These are phyloP conservation scores for Pantherophis alleghaniensis DNA, from an alignment of 2,797 vertebrate genomes.

Conservation along the genomic window DNA sequence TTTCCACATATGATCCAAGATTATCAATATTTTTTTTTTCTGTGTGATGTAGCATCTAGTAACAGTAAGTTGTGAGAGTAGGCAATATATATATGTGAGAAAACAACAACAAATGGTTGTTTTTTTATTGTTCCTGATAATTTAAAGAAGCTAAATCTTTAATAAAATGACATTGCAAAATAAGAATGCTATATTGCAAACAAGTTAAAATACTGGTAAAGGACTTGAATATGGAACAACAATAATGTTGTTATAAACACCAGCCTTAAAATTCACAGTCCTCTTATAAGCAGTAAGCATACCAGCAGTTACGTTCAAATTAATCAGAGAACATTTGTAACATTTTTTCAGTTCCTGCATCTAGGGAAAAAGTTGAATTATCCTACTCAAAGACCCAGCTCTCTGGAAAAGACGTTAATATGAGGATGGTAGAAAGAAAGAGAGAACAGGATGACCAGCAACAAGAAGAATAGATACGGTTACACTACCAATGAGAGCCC, in stretches of 20 bases:
- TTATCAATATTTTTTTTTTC: background rate
- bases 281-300: background rate
- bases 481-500: background rate
- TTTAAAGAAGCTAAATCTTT: background rate
- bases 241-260: background rate
- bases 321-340: background rate
- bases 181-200: background rate
- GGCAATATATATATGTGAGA: background rate
- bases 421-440: background rate
- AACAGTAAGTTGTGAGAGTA: background rate
- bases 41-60: background rate
- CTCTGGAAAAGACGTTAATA: background rate
- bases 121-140: constrained; percentile 8
- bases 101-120: background rate
- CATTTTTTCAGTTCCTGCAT: background rate
- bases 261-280: background rate
- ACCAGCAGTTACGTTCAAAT: background rate
- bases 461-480: background rate
- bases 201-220: background rate
- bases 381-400: background rate
- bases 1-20: background rate
- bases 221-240: background rate
- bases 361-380: background rate
- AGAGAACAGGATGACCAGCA: background rate
- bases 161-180: background rate